Base-by-base conservation (phyloP, 1,140 invertebrate species). In the Neodiprion virginianus region DNA sequence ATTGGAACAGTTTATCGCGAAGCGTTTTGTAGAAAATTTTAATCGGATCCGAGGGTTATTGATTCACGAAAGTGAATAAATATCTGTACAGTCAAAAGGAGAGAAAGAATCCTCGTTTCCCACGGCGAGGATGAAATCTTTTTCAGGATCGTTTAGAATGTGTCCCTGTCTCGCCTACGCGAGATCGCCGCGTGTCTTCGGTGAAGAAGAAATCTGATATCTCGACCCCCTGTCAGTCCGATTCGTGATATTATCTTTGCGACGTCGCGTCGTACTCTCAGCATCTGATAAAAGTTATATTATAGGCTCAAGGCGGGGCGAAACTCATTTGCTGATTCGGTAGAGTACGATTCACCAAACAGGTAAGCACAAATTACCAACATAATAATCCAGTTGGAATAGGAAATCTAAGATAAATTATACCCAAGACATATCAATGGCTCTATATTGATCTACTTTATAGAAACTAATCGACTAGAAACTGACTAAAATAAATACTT, bases 171-270 rank as follows among this genome's bases (percentile, higher is more conserved):
- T 61, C 53, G 53, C 53, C 53, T 61, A 61, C 11, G 53, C 53
- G 8, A 12, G 53, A 61, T 12, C 53, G 11, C 53, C 53, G 53
- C n/a, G 53, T 61, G 11, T 61, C 53, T 61, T 17, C 7, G 8
- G 5, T 61, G 53, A 61, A 17, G 53, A 61, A 61, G 53, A 61
- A 61, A 61, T 61, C 53, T 61, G 53, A 61, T 61, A 61, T 61
- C 53, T 40, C 28, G 28, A 40, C 28, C 28, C 53, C 8, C 53
- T 61, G 53, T 61, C 53, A 61, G 53, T 14, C 53, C 53, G 53
- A 61, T 61, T 17, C 53, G 8, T 12, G 53, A 61, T 61, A 61
- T 61, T 61, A 61, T 61, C 11, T 61, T 61, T 61, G 53, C 53
- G 53, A 61, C 53, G 53, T 61, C 53, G 53, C 53, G 53, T 61